These are phyloP conservation scores for Dromiciops gliroides DNA, from an alignment of 2,113 vertebrate genomes.

Conservation along the genomic window DNA sequence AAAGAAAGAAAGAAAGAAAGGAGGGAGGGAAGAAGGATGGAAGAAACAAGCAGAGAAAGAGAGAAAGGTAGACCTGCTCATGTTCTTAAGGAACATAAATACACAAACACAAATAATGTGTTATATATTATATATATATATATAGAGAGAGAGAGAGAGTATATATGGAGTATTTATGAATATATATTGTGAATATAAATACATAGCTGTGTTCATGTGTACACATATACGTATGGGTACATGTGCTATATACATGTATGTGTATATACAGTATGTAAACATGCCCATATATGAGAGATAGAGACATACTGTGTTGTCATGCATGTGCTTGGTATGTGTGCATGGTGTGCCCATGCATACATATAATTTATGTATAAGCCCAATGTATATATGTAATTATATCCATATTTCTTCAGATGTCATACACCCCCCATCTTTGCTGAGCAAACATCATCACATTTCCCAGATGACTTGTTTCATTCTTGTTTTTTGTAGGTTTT, in stretches of 20 bases:
- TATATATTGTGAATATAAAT: neutral
- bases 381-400: neutral
- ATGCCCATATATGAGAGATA: neutral
- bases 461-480: neutral
- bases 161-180: neutral
- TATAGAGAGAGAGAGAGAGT: too few species aligned
- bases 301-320: too few species aligned
- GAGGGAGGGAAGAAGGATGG: neutral
- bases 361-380: neutral
- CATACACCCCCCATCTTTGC: neutral
- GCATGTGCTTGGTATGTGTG: neutral
- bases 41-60: neutral
- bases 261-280: neutral
- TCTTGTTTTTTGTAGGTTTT: neutral
- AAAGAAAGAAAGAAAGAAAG: too few species aligned
- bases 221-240: neutral
- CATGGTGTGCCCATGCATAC: neutral
- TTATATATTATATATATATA: too few species aligned
- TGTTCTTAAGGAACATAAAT: neutral
- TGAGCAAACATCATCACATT: neutral
- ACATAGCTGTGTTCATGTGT: neutral
- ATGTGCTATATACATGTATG: neutral
- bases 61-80: neutral
- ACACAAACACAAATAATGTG: neutral
- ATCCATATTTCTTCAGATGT: neutral